These are phyloP conservation scores for Drosophila subobscura DNA, from an alignment of 1,140 invertebrate species.

Conservation along the genomic window DNA sequence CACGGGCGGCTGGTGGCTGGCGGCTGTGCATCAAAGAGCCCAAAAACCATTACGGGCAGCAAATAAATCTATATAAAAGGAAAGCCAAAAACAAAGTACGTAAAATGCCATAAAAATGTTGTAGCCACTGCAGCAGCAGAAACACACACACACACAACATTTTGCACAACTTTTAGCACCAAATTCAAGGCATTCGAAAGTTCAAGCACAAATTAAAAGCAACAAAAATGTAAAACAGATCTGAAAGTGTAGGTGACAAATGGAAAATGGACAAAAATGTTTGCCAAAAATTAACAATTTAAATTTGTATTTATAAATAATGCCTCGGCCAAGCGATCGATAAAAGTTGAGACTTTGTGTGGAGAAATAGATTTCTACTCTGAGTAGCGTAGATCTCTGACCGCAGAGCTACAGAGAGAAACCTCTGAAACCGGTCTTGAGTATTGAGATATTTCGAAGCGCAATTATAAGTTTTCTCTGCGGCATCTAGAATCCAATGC, in stretches of 20 bases:
- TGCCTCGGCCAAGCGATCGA: slow-evolving; percentile 8
- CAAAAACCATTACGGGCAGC: slow-evolving; percentile 22
- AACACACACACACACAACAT: slow-evolving; percentile 48
- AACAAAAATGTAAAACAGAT: slow-evolving; percentile 36
- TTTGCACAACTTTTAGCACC: slow-evolving; percentile 69
- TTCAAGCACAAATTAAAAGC: slow-evolving; percentile 25
- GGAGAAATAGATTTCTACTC: slow-evolving; percentile 23
- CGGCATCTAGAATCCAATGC: slow-evolving; percentile 22
- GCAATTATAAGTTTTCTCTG: slow-evolving; percentile 66
- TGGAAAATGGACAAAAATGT: slow-evolving; percentile 42
- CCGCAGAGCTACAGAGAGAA: background rate
- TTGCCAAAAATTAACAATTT: slow-evolving; percentile 45
- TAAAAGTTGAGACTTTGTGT: slow-evolving; percentile 3
- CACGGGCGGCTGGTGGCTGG: slow-evolving; percentile 26
- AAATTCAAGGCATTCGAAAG: slow-evolving; percentile 19
- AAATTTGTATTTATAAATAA: slow-evolving; percentile 42
- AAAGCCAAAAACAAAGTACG: slow-evolving; percentile 56
- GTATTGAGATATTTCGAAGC: slow-evolving; percentile 73
- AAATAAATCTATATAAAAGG: too few relatives aligned
- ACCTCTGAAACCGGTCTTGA: slow-evolving; percentile 61
- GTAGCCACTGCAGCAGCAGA: slow-evolving; percentile 58
- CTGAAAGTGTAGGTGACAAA: slow-evolving; percentile 71
- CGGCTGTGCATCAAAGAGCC: slow-evolving; percentile 55
- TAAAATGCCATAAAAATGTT: slow-evolving; percentile 75
- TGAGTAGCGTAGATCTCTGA: slow-evolving; percentile 20